Base-by-base conservation (phyloP, 1,140 invertebrate genomes). In the Physella acuta region DNA sequence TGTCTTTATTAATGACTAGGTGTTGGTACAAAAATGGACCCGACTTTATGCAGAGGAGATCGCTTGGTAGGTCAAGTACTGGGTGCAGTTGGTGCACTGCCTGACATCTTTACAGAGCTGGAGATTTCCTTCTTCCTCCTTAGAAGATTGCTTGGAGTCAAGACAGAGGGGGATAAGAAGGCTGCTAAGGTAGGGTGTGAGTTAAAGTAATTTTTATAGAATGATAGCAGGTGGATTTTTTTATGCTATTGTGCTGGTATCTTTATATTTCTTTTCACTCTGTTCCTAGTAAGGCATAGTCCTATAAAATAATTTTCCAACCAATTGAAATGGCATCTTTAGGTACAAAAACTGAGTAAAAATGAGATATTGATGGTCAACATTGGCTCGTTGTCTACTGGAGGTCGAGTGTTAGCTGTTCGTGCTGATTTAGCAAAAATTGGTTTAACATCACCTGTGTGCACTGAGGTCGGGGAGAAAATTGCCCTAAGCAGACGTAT, bases 11-110 rank as follows among this genome's bases (percentile, higher is more conserved):
- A n/a, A n/a, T n/a, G n/a, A n/a, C n/a, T 73, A 91, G 91, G 97
- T 87, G 97, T 99, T 33, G 97, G 97, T 76, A 99, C 97, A 0
- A 97, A 97, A 87, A 99, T 99, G 79, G 98, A 99, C 85, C 97
- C 97, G 0, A 99, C 95, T 14, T 87, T 99, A 11, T 99, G 97
- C 79, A 89, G 98, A 81, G 97, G 96, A 76, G 98, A 99, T 89
- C 90, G 97, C 80, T 89, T 99, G 78, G 97, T 99, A 1, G 97
- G 97, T 69, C 97, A 99, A 87, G 95, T 98, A 61, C 88, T 99
- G 24, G 98, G 98, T n/a, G 94, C 95, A 37, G 94, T 99, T 39
- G 96, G 94, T 26, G 92, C 94, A 44, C 86, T 99, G 67, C 98
- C 98, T 0, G 93, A 95, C 79, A 99, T 99, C 80, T 99, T 95